phyloP scores from a whole-genome alignment of 1,140 invertebrate species.

The Lasioglossum albipes region DNA sequence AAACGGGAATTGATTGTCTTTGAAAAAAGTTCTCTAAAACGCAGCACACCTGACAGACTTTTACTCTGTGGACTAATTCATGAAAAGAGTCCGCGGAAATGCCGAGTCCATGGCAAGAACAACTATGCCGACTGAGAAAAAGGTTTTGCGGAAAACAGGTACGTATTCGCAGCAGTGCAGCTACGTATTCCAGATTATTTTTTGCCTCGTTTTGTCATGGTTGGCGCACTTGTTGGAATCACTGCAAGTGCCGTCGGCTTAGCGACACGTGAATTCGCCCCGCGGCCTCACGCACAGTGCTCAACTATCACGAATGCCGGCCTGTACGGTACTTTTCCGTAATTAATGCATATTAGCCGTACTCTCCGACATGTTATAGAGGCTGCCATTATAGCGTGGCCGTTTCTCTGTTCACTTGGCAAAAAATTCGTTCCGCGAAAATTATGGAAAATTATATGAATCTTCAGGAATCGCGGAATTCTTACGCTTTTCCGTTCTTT shows the following conservation, averaged over 20 bases:
- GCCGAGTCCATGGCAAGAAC: neutral
- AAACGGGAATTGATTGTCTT: too few relatives aligned
- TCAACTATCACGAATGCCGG: constrained; percentile 22
- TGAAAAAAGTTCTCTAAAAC: too few relatives aligned
- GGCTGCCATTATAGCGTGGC: neutral
- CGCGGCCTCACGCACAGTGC: neutral
- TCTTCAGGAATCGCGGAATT: too few relatives aligned
- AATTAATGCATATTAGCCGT: constrained; percentile 28
- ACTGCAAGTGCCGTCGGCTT: constrained; percentile 29
- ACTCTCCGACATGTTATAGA: neutral
- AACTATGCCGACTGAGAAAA: neutral
- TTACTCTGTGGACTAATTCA: too few relatives aligned
- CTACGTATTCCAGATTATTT: constrained; percentile 9
- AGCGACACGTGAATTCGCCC: constrained; percentile 30
- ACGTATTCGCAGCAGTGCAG: neutral
- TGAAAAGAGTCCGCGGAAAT: too few relatives aligned
- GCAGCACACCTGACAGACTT: too few relatives aligned
- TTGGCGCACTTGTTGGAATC: constrained; percentile 23
- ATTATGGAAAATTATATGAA: neutral
- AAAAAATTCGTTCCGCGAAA: neutral
- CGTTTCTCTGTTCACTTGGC: neutral
- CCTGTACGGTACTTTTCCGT: constrained; percentile 29
- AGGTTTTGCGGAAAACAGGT: neutral
- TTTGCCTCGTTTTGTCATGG: constrained; percentile 5
- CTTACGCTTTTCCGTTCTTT: too few relatives aligned